These are phyloP conservation scores for Arctopsyche grandis DNA, from an alignment of 1,140 invertebrate genomes.

Conservation along the genomic window DNA sequence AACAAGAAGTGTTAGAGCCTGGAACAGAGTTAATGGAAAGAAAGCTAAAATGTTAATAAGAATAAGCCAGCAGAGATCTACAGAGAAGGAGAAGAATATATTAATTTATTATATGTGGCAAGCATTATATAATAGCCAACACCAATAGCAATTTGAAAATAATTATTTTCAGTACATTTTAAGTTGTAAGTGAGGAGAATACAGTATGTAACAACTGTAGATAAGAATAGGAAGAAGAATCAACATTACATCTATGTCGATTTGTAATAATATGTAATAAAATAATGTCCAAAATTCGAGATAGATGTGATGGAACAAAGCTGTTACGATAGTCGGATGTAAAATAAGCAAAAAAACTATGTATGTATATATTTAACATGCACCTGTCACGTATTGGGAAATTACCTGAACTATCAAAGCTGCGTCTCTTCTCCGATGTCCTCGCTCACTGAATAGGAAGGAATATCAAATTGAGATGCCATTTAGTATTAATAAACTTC, in stretches of 20 bases:
- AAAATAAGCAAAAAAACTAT: constrained; percentile 1
- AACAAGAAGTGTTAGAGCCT: constrained; percentile 69
- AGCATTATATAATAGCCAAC: constrained; percentile 15
- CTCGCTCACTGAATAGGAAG: constrained; percentile 68
- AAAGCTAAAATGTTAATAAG: constrained; percentile 54
- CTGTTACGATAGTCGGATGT: background rate
- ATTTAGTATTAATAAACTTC: constrained; percentile 62
- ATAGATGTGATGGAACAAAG: background rate
- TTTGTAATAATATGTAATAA: too few species aligned
- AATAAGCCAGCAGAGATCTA: constrained; percentile 27
- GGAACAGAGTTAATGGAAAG: constrained; percentile 68
- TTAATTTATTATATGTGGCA: background rate
- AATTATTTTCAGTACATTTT: background rate
- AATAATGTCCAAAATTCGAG: background rate
- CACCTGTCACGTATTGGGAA: constrained; percentile 49
- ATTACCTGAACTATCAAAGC: constrained; percentile 69
- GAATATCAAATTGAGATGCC: constrained; percentile 67
- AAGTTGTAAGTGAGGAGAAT: background rate
- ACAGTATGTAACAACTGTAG: background rate
- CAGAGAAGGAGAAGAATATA: constrained; percentile 18
- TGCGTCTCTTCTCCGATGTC: constrained; percentile 67
- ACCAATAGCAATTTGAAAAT: background rate
- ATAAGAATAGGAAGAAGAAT: background rate
- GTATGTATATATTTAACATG: constrained; percentile 36
- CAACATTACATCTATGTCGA: background rate